phyloP scores from a whole-genome alignment of 2,888 invertebrate genomes.

The Stratiomys singularior region DNA sequence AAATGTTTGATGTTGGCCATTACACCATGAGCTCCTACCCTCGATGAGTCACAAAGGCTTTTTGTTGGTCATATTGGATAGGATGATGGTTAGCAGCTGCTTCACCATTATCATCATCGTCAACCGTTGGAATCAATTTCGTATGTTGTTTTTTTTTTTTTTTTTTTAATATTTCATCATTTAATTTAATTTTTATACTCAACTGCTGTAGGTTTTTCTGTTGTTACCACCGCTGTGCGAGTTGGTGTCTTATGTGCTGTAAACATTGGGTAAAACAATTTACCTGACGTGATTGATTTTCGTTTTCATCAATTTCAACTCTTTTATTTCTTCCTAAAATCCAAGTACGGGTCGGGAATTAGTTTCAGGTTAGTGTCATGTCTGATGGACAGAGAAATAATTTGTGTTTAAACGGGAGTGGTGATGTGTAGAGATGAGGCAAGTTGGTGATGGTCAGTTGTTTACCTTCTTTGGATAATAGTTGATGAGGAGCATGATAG shows the following conservation, averaged over 20 bases:
- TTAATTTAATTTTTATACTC: constrained; percentile 32
- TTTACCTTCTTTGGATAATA: too few species aligned
- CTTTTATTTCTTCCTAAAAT: too few species aligned
- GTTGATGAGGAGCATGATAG: too few species aligned
- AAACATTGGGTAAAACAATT: constrained; percentile 1
- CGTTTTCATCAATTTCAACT: neutral
- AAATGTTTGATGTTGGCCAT: neutral
- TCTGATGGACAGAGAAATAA: too few species aligned
- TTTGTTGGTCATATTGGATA: neutral
- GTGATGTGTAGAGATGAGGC: too few species aligned
- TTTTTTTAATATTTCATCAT: constrained; percentile 28
- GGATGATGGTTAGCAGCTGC: neutral
- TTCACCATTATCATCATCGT: neutral
- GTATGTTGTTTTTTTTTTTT: too few species aligned
- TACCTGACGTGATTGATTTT: neutral
- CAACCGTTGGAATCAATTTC: constrained; percentile 23
- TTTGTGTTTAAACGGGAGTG: too few species aligned
- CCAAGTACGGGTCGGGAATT: too few species aligned
- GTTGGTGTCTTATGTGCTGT: neutral
- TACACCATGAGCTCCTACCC: too few species aligned
- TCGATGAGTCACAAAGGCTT: too few species aligned
- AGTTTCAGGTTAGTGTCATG: too few species aligned
- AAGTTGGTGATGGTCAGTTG: too few species aligned
- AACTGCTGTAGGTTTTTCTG: neutral
- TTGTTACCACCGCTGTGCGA: neutral